Evolutionary conservation across 2,888 invertebrate genomes (phyloP), one percentile per base, ranked within the genome.

Genomic region (Nemurella pictetii): DNA sequence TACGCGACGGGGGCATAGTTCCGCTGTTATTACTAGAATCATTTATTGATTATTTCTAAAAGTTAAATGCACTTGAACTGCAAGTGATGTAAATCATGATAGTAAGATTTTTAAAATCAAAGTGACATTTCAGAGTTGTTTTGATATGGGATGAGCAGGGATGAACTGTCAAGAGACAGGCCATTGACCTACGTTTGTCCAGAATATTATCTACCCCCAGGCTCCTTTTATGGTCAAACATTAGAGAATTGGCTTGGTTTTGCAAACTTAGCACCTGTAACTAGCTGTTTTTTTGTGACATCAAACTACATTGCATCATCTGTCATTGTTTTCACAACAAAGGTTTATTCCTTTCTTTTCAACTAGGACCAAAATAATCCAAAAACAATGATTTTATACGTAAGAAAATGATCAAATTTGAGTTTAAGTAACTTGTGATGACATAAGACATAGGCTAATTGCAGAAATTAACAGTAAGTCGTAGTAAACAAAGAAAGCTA

Each of bases 401-500:
- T 75, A 12, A 20, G 7, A 25, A n/a, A 20, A 26, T 9, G 12
- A 5, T 75, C 5, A 75, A 75, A 27, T 9, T 27, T 27, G 75
- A 28, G 75, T 75, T 9, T 2, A 26, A 4, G 26, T 75, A 7
- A 0, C 9, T 15, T 25, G 7, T 27, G 26, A 2, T 75, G 27
- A 75, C 27, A 75, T 20, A 0, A 75, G 28, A 75, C 7, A 75
- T 26, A 9, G 26, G 20, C 26, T 75, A 75, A 75, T 26, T 75
- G 26, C 28, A 9, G 75, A 75, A 75, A 75, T 27, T 26, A 5
- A 26, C 15, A 26, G 75, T 55, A 20, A 75, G 75, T 20, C n/a
- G 30, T 26, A 32, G 72, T 20, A 73, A 73, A 55, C 84, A 81
- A 84, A 84, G 28, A 84, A 84, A 32, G n/a, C 29, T n/a, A 26